Evolutionary conservation across 2,113 vertebrate species (phyloP).

Genomic region (Hippocampus comes): DNA sequence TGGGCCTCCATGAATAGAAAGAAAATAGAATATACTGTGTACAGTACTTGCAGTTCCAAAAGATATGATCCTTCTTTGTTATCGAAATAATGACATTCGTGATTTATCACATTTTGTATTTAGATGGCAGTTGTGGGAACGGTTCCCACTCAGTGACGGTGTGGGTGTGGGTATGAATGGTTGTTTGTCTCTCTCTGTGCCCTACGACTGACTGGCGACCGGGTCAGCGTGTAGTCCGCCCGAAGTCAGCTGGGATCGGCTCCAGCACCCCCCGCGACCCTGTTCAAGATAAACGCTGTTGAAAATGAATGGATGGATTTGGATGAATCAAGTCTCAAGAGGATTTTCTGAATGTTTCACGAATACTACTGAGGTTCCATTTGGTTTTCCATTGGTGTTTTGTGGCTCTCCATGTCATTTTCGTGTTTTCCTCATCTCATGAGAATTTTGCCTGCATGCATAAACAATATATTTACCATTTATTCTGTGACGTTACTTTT

Average conservation of each 20-base stretch:
- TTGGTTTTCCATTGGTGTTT: not conserved
- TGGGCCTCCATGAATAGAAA: not conserved
- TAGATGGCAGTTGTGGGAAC: too few species aligned
- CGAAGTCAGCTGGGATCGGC: too few species aligned
- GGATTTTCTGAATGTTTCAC: not conserved
- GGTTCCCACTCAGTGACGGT: too few species aligned
- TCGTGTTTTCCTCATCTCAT: not conserved
- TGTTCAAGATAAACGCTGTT: too few species aligned
- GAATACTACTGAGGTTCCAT: not conserved
- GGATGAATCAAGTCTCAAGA: not conserved
- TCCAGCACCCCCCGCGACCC: too few species aligned
- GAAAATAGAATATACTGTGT: not conserved
- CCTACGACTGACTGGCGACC: too few species aligned
- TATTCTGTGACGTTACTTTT: not conserved
- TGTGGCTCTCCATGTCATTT: slow-evolving; percentile 1
- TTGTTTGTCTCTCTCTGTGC: too few species aligned
- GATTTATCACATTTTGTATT: not conserved
- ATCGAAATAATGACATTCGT: not conserved
- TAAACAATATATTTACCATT: slow-evolving; percentile 15
- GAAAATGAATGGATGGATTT: not conserved
- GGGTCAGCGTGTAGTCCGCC: too few species aligned
- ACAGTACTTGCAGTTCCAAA: not conserved
- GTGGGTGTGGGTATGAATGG: too few species aligned
- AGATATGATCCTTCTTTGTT: not conserved
- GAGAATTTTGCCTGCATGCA: not conserved